Evolutionary conservation across 1,140 invertebrate species (phyloP).

Genomic region (Triops longicaudatus): DNA sequence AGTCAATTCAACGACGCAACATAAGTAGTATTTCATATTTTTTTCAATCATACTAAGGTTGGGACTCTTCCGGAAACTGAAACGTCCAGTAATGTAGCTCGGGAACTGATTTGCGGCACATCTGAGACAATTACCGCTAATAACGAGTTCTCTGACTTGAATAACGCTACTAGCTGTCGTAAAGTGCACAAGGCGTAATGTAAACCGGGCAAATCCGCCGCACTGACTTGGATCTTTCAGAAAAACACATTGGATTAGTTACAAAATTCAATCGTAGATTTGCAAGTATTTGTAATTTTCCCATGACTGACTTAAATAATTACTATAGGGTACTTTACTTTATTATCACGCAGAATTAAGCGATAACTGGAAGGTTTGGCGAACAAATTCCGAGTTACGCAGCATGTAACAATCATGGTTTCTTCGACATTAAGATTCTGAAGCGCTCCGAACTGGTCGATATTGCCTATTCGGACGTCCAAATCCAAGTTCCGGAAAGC

Average conservation of each 20-base stretch:
- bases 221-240: constrained; percentile 47
- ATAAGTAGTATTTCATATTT: constrained; percentile 19
- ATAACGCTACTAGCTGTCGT: constrained; percentile 51
- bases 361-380: constrained; percentile 43
- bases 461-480: constrained; percentile 33
- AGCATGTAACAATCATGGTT: constrained; percentile 43
- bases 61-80: constrained; percentile 52
- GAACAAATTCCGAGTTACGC: constrained; percentile 43
- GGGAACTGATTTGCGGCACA: constrained; percentile 48
- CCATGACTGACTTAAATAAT: constrained; percentile 26
- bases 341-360: constrained; percentile 42
- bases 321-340: constrained; percentile 34
- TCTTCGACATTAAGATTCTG: constrained; percentile 39
- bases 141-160: constrained; percentile 40
- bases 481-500: constrained; percentile 34
- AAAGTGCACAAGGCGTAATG: constrained; percentile 54
- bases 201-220: constrained; percentile 48
- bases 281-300: constrained; percentile 6
- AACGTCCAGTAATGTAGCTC: constrained; percentile 54
- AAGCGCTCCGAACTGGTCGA: constrained; percentile 31
- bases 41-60: constrained; percentile 41
- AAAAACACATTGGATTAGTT: constrained; percentile 27
- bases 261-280: not conserved
- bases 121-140: constrained; percentile 53
- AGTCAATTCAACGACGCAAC: too few relatives aligned